These are phyloP conservation scores for Lydus trimaculatus DNA, from an alignment of 2,888 invertebrate genomes.

Conservation along the genomic window DNA sequence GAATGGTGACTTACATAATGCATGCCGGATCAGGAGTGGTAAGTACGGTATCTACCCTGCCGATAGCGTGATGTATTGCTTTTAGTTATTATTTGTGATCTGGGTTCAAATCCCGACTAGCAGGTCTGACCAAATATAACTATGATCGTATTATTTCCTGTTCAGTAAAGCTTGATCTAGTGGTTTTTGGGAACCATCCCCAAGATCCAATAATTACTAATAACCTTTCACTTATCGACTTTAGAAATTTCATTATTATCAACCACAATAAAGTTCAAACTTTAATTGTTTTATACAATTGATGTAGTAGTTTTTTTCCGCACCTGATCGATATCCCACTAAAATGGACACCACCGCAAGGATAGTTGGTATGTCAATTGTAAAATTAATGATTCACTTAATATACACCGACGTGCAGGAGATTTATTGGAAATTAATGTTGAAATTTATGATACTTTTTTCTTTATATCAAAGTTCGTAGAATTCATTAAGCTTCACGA, in stretches of 20 bases:
- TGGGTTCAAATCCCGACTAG: background rate
- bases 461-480: slow-evolving; percentile 10
- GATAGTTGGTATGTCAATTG: slow-evolving; percentile 22
- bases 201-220: background rate
- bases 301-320: no score
- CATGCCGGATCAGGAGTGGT: slow-evolving; percentile 38
- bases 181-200: background rate
- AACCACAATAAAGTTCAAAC: background rate
- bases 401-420: slow-evolving; percentile 20
- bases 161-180: background rate
- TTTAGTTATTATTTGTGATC: slow-evolving; percentile 29
- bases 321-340: background rate
- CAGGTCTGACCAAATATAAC: background rate
- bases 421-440: slow-evolving; percentile 27
- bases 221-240: background rate
- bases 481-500: slow-evolving; percentile 11
- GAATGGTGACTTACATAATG: slow-evolving; percentile 47
- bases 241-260: background rate
- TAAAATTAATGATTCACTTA: slow-evolving; percentile 22
- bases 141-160: background rate
- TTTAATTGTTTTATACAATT: background rate
- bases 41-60: slow-evolving; percentile 31
- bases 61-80: slow-evolving; percentile 38
- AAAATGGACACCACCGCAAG: slow-evolving; percentile 23
- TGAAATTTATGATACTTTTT: slow-evolving; percentile 18